Conservation (phyloP, 1,140 invertebrate species). For the Cryptotermes secundus region DNA sequence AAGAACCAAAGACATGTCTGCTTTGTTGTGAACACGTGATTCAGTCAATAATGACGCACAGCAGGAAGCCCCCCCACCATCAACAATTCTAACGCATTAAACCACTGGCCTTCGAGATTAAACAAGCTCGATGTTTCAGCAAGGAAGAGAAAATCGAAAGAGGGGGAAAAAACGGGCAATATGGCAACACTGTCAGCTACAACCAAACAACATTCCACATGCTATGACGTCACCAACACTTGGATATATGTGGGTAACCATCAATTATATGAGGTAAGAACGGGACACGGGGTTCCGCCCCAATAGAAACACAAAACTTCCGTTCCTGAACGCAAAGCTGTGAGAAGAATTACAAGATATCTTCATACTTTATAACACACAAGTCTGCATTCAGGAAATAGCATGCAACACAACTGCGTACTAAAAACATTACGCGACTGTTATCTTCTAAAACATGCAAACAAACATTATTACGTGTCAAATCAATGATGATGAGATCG, state of each 20-base stretch:
- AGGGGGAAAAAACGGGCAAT: not conserved
- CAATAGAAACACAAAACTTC: not conserved
- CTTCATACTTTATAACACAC: too few species aligned
- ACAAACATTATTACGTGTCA: too few species aligned
- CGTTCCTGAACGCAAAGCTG: too few species aligned
- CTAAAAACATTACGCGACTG: too few species aligned
- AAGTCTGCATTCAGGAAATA: too few species aligned
- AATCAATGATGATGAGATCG: too few species aligned
- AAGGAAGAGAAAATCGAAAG: not conserved
- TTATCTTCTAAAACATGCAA: too few species aligned
- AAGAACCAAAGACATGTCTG: too few species aligned
- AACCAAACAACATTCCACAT: slow-evolving; percentile 17
- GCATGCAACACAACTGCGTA: too few species aligned
- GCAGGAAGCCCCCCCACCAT: not conserved
- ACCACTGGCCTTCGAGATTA: not conserved
- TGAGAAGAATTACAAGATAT: too few species aligned
- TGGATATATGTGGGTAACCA: not conserved
- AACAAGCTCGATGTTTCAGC: not conserved
- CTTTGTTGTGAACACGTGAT: too few species aligned
- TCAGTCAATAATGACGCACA: not conserved
- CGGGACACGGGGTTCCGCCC: not conserved
- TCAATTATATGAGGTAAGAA: slow-evolving; percentile 14
- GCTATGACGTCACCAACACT: not conserved
- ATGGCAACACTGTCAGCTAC: not conserved
- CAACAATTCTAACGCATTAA: too few species aligned